These are phyloP conservation scores for Thaleichthys pacificus DNA, from an alignment of 2,797 vertebrate genomes.

Conservation along the genomic window DNA sequence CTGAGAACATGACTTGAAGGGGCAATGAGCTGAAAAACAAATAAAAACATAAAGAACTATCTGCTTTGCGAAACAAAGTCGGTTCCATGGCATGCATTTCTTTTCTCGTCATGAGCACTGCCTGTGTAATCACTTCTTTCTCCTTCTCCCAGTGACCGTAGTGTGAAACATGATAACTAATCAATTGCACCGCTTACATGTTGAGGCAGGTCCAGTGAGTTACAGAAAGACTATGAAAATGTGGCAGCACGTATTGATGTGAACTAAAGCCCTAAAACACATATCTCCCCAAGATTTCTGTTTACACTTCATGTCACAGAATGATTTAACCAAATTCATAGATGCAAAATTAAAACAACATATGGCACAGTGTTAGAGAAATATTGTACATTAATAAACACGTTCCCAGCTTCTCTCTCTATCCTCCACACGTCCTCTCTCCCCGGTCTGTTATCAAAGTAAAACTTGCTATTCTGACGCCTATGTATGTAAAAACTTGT, in stretches of 20 bases:
- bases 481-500: too few species aligned
- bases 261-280: conserved; percentile 13
- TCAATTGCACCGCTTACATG: conserved; percentile 59
- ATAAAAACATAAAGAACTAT: conserved; percentile 68
- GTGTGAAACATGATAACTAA: conserved; percentile 63
- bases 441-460: background rate
- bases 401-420: conserved; percentile 3
- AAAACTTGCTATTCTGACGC: too few species aligned
- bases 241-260: conserved; percentile 52
- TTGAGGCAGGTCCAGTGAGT: conserved; percentile 48
- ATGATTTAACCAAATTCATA: conserved; percentile 19
- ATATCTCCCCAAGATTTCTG: background rate
- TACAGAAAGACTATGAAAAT: conserved; percentile 50
- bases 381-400: conserved; percentile 10
- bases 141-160: conserved; percentile 43
- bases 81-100: conserved; percentile 53
- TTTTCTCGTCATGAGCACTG: conserved; percentile 56
- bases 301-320: conserved; percentile 24
- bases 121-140: conserved; percentile 59
- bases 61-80: conserved; percentile 60
- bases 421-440: conserved; percentile 1
- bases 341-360: conserved; percentile 16
- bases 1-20: conserved; percentile 69
- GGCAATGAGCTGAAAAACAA: conserved; percentile 75
- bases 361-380: conserved; percentile 1